Percentiles rank a stretch among this genome's conserved stretches.
Conservation (phyloP, 2,113 vertebrate genomes). For the Canis aureus region DNA sequence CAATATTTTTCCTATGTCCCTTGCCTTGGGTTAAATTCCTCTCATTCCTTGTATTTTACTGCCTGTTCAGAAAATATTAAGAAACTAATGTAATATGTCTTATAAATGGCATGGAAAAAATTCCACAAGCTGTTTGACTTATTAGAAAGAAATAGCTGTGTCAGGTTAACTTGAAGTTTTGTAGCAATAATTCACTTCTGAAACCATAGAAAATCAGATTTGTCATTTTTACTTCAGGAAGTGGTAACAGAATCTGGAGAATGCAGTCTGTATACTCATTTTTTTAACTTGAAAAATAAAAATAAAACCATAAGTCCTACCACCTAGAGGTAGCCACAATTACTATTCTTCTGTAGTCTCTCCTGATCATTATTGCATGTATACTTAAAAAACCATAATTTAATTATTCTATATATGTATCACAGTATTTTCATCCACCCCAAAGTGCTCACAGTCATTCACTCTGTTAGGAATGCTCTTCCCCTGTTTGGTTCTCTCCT, state of each 20-base stretch:
- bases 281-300: conserved; percentile 61
- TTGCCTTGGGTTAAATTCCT: conserved; percentile 2
- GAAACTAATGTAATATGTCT: conserved; percentile 12
- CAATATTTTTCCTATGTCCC: neutral
- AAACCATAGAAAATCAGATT: conserved; percentile 45
- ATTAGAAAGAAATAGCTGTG: neutral
- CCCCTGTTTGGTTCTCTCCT: neutral
- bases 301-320: conserved; percentile 22
- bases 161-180: conserved; percentile 44
- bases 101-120: conserved; percentile 36
- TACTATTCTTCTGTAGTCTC: neutral
- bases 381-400: neutral
- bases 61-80: conserved; percentile 24
- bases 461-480: neutral
- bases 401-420: neutral
- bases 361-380: neutral
- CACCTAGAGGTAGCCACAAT: neutral
- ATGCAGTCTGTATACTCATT: neutral
- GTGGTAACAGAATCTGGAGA: neutral
- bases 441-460: neutral
- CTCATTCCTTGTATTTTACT: conserved; percentile 32
- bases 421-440: neutral
- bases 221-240: conserved; percentile 12
- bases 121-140: conserved; percentile 12
- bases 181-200: neutral